A percentile compares a stretch with the other conserved stretches of the same genome.
These are phyloP conservation scores for Cynopterus sphinx DNA, from an alignment of 2,797 vertebrate genomes.

Conservation along the genomic window DNA sequence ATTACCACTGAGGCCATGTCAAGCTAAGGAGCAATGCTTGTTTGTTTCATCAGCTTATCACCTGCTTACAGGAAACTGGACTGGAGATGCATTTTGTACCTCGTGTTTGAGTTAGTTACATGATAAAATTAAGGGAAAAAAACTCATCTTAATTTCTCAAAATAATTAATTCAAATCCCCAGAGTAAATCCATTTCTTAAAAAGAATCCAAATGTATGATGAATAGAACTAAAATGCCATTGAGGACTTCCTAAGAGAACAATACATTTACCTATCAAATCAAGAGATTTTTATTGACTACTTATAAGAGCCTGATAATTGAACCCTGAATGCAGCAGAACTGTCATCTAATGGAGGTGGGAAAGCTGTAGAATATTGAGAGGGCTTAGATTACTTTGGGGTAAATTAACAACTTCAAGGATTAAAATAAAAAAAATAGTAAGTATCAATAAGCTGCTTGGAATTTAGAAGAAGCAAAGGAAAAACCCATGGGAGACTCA, in stretches of 20 bases:
- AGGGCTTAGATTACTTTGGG: neutral
- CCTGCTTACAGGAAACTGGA: neutral
- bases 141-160: neutral
- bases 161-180: neutral
- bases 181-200: neutral
- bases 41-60: neutral
- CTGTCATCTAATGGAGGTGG: neutral
- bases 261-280: neutral
- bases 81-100: neutral
- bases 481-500: neutral
- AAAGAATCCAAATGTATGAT: neutral
- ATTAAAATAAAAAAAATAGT: neutral
- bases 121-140: neutral
- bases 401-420: neutral
- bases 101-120: neutral
- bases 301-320: neutral
- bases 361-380: neutral
- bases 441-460: neutral
- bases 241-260: neutral
- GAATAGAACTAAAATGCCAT: neutral
- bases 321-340: neutral
- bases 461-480: neutral
- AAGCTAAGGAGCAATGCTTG: neutral
- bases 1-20: accelerated
- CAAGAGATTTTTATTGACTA: neutral